phyloP scores from a whole-genome alignment of 2,888 invertebrate species.

The Tiliacea citrago region DNA sequence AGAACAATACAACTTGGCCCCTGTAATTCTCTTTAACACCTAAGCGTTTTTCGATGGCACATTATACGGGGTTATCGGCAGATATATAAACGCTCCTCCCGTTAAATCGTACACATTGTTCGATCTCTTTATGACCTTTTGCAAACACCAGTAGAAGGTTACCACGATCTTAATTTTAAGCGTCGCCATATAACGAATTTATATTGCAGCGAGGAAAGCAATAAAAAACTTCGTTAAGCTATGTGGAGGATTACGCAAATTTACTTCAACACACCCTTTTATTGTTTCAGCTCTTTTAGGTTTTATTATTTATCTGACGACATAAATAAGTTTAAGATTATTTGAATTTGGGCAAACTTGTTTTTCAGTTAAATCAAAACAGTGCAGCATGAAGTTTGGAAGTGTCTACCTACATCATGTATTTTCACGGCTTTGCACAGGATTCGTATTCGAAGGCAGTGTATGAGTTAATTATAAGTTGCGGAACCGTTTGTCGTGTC shows the following conservation, averaged over 20 bases:
- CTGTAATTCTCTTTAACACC: slow-evolving; percentile 74
- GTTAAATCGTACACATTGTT: slow-evolving; percentile 69
- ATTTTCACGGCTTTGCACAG: slow-evolving; percentile 49
- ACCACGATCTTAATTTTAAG: slow-evolving; percentile 59
- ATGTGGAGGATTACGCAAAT: slow-evolving; percentile 66
- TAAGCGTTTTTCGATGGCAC: slow-evolving; percentile 77
- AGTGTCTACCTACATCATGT: slow-evolving; percentile 10
- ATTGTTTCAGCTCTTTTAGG: slow-evolving; percentile 58
- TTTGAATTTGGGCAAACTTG: background rate
- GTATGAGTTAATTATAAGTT: slow-evolving; percentile 70
- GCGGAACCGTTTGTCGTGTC: slow-evolving; percentile 41
- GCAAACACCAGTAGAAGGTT: slow-evolving; percentile 52
- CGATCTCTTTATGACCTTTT: slow-evolving; percentile 69
- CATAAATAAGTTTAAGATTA: slow-evolving; percentile 4
- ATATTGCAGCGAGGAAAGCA: slow-evolving; percentile 61
- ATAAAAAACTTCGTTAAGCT: slow-evolving; percentile 65
- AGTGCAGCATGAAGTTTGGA: slow-evolving; percentile 18
- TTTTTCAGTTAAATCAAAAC: background rate
- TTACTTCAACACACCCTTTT: slow-evolving; percentile 61
- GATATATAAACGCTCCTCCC: slow-evolving; percentile 72
- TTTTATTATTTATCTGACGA: slow-evolving; percentile 43
- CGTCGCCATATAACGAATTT: slow-evolving; percentile 63
- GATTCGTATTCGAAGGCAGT: slow-evolving; percentile 39
- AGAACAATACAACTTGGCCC: slow-evolving; percentile 71
- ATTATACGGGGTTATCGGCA: slow-evolving; percentile 70